Evolutionary conservation across 2,113 vertebrate species (phyloP), one percentile per base, ranked within the genome.

Genomic region (Dermatemys mawii): DNA sequence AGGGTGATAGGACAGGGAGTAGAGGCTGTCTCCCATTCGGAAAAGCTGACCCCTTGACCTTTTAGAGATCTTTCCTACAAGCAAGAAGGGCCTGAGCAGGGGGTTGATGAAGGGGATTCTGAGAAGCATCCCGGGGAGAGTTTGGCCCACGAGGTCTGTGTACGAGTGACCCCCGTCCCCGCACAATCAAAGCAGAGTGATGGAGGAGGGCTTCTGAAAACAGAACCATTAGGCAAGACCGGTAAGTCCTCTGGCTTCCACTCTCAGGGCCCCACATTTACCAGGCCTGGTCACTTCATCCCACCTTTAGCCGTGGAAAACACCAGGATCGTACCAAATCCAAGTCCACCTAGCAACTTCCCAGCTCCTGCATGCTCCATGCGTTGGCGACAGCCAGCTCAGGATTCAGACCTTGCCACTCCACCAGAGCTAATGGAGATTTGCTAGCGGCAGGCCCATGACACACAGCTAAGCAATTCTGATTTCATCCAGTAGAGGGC

Each of bases 1-100:
- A 13, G 90, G 84, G 92, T 50, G 53, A 85, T 79, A 89, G 75
- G 89, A 50, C 63, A 83, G 87, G 70, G 89, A 87, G 86, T 89
- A 78, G 78, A 10, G 94, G 90, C 90, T 90, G 21, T 86, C 93
- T 46, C 80, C 87, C 78, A 14, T 3, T 27, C 53, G 90, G 88
- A 53, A 79, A 78, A 85, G 11, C 1, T 84, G 63, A 17, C 4
- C 51, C 8, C 35, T 11, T 46, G 53, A 32, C 67, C 8, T 24
- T 70, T 60, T 70, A 2, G 2, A 1, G 4, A 51, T 35, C 50
- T 11, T 24, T 76, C 55, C 48, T 44, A 5, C 29, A 8, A 29
- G 35, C 16, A 57, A 63, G 63, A 84, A 51, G 94, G 27, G 19
- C 1, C 12, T 12, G 19, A 48, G 4, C 35, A 10, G 60, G 38